Conservation (phyloP, 2,888 invertebrate genomes). For the Agapostemon virescens region DNA sequence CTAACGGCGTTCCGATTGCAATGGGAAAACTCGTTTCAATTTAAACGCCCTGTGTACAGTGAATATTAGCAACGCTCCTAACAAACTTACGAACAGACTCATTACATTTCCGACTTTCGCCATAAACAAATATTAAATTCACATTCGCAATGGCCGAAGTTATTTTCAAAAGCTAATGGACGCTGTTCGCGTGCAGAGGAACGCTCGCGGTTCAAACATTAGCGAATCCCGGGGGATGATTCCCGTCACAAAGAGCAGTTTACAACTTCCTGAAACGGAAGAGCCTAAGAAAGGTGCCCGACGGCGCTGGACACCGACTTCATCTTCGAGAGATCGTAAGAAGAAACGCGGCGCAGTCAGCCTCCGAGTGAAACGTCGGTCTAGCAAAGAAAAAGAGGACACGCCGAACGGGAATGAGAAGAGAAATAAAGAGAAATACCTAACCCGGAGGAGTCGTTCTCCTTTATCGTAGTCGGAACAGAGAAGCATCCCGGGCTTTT, state of each 20-base stretch:
- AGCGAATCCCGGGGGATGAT: not conserved
- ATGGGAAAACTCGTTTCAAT: not conserved
- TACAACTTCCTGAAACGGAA: not conserved
- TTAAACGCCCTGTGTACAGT: not conserved
- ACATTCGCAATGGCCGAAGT: no score
- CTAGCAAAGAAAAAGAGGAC: no score
- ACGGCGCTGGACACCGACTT: slow-evolving; percentile 3
- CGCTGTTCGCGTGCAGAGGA: no score
- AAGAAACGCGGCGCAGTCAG: not conserved
- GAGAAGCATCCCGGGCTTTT: slow-evolving; percentile 15
- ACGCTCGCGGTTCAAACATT: no score
- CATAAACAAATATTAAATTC: not conserved
- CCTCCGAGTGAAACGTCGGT: not conserved
- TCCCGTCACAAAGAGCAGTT: not conserved
- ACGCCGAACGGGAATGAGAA: not conserved
- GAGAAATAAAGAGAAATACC: not conserved
- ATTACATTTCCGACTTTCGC: not conserved
- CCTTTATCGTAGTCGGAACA: slow-evolving; percentile 8
- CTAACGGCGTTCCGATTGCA: not conserved
- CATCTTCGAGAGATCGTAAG: not conserved
- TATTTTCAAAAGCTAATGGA: no score
- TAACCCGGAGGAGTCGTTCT: not conserved
- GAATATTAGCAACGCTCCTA: not conserved
- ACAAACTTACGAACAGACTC: not conserved
- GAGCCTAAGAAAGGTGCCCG: not conserved